Percentiles rank a stretch among this genome's conserved stretches.
Conservation (phyloP, 2,888 invertebrate genomes). For the Thymelicus sylvestris region DNA sequence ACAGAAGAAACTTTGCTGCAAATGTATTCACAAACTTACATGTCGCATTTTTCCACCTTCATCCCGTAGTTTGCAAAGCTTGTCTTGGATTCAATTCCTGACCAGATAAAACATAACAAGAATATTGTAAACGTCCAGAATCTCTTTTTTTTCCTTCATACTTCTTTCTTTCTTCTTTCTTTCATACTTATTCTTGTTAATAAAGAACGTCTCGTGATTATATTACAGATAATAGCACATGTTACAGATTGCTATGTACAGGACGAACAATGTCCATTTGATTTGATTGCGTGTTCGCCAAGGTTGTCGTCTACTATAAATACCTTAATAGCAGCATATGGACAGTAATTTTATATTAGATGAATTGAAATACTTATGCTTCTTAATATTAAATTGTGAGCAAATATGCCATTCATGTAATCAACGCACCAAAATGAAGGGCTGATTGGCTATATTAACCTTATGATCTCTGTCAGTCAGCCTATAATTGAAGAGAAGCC, state of each 20-base stretch:
- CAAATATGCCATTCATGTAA: slow-evolving; percentile 53
- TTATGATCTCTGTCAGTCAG: slow-evolving; percentile 66
- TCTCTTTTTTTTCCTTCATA: no score
- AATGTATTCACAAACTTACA: background rate
- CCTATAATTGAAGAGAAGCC: slow-evolving; percentile 69
- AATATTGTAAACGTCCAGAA: no score
- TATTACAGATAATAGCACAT: background rate
- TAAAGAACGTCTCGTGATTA: no score
- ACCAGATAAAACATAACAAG: background rate
- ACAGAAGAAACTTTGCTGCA: slow-evolving; percentile 3
- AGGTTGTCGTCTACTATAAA: slow-evolving; percentile 20
- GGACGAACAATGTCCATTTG: slow-evolving; percentile 25
- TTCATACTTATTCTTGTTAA: no score
- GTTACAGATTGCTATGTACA: background rate
- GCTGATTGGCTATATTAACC: slow-evolving; percentile 77
- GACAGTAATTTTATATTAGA: slow-evolving; percentile 36
- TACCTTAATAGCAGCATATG: slow-evolving; percentile 28
- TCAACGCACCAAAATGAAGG: slow-evolving; percentile 65
- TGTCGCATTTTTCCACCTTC: no score
- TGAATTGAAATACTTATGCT: slow-evolving; percentile 29
- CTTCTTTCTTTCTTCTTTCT: no score
- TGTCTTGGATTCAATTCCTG: background rate
- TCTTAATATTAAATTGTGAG: slow-evolving; percentile 35
- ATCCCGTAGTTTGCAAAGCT: no score
- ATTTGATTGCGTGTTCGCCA: slow-evolving; percentile 18